These are phyloP conservation scores for Laticauda colubrina DNA, from an alignment of 2,113 vertebrate species.

Conservation along the genomic window DNA sequence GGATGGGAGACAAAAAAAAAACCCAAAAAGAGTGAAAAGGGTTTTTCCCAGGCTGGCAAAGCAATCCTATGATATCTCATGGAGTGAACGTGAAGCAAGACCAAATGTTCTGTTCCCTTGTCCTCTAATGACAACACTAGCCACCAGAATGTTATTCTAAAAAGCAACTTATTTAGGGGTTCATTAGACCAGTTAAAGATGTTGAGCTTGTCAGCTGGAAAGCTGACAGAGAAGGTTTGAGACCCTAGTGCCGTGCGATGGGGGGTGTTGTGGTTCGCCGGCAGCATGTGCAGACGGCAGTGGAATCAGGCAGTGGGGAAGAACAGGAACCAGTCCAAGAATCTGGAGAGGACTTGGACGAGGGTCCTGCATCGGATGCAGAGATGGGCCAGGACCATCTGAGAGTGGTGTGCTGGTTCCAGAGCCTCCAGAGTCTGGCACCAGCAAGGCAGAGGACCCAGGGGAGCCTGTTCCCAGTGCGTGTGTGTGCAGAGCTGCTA, in stretches of 20 bases:
- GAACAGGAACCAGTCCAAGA: no score
- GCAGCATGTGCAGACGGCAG: no score
- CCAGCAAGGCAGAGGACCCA: no score
- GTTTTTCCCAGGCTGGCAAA: conserved; percentile 28
- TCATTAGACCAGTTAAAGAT: neutral
- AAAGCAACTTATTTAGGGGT: neutral
- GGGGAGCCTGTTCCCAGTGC: no score
- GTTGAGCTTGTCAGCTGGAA: neutral
- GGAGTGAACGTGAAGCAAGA: neutral
- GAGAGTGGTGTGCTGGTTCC: no score
- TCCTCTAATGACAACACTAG: neutral
- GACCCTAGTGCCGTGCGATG: neutral
- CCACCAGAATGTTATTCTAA: neutral
- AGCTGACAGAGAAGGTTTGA: neutral
- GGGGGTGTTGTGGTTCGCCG: no score
- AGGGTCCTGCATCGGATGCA: no score
- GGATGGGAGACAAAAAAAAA: neutral
- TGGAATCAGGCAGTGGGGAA: no score
- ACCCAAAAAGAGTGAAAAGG: neutral
- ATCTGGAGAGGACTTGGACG: no score
- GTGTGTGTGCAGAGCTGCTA: no score
- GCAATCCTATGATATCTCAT: neutral
- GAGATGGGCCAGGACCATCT: no score
- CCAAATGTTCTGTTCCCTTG: neutral
- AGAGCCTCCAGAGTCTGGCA: no score